Percentiles rank a stretch among this genome's conserved stretches.
These are phyloP conservation scores for Brachyhypopomus occidentalis DNA, from an alignment of 2,113 vertebrate species.

Conservation along the genomic window DNA sequence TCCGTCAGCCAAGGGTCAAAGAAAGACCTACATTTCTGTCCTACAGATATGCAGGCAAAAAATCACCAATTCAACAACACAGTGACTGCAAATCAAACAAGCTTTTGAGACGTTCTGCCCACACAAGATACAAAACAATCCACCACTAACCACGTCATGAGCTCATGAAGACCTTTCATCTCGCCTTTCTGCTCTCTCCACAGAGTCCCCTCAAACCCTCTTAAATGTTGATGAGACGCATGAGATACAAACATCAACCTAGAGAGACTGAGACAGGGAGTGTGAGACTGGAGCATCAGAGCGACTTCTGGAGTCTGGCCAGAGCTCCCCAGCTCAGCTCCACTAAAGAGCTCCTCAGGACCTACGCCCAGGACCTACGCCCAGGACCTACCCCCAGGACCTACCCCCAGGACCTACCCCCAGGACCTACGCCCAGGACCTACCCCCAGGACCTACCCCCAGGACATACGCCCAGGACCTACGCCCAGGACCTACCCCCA, in stretches of 20 bases:
- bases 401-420: no score
- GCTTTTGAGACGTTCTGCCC: no score
- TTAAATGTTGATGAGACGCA: not conserved
- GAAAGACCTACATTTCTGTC: no score
- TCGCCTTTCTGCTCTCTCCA: not conserved
- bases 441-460: no score
- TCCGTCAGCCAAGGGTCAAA: constrained; percentile 5
- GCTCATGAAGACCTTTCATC: not conserved
- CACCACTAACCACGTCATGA: not conserved
- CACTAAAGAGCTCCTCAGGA: not conserved
- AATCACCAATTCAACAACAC: no score
- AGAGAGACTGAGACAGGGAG: not conserved
- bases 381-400: no score
- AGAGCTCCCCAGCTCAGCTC: not conserved
- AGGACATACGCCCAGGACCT: no score
- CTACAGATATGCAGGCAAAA: no score
- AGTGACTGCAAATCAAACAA: no score
- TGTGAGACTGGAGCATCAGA: not conserved
- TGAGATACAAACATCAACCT: constrained; percentile 1
- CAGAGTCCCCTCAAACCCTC: not conserved
- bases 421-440: no score
- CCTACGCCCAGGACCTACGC: no score
- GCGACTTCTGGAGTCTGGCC: not conserved
- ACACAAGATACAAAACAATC: not conserved
- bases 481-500: no score